Evolutionary conservation across 2,797 vertebrate genomes (phyloP), one percentile per base, ranked within the genome.

Genomic region (Vespertilio murinus): DNA sequence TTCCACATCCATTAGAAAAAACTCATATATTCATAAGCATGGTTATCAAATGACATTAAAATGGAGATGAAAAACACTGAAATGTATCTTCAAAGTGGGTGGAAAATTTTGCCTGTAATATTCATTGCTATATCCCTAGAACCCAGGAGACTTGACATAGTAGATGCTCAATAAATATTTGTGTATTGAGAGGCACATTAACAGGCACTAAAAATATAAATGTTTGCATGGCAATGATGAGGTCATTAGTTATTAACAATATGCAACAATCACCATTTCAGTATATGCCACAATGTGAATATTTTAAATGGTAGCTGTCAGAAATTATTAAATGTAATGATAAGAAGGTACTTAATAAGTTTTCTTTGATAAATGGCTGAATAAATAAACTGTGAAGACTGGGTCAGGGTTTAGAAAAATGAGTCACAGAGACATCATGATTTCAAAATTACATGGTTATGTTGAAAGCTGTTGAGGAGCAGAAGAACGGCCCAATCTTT

Each of bases 151-250:
- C 30, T 42, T 82, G 77, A 87, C 14, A 78, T 30, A 95, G 56
- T 77, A 93, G 77, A 61, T 90, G 78, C 40, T 95, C 80, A 95
- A 5, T 74, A 95, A 95, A 78, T 61, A 88, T 69, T 5, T 71
- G 35, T 73, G 38, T 47, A 78, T 42, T 25, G 28, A 93, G 71
- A 35, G n/a, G 23, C 17, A 40, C 35, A 59, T 28, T 28, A 88
- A 59, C 5, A 79, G 16, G 23, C 10, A 70, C 33, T 75, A 70
- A 71, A 85, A 95, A 85, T 71, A 85, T 81, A 94, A 84, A 82
- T 56, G 64, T 77, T 70, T 87, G 70, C 49, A 79, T 40, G 73
- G 20, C 25, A 92, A 90, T 52, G 33, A 65, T 79, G 45, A 70
- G 22, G 28, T 6, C 84, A 78, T 91, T 42, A 81, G 33, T 87